phyloP scores from a whole-genome alignment of 2,113 vertebrate genomes.

The Okapia johnstoni region DNA sequence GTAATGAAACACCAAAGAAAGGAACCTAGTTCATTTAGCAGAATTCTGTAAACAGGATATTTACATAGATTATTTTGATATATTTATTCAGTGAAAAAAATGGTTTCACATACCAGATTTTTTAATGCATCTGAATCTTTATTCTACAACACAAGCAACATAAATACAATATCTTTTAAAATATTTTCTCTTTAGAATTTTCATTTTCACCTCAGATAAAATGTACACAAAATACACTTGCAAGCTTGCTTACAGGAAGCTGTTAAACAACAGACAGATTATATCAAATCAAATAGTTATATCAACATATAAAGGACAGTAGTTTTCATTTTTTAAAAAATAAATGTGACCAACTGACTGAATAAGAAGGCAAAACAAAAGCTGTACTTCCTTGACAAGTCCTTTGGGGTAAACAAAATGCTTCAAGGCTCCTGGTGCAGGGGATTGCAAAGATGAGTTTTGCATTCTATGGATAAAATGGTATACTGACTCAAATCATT shows the following conservation, averaged over 20 bases:
- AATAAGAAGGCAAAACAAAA: conserved; percentile 59
- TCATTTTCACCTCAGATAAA: conserved; percentile 79
- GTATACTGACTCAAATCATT: conserved; percentile 60
- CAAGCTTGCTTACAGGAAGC: conserved; percentile 80
- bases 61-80: conserved; percentile 1
- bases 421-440: conserved; percentile 72
- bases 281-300: conserved; percentile 73
- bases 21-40: background rate
- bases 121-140: conserved; percentile 81
- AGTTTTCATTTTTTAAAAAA: conserved; percentile 37
- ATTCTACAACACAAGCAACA: conserved; percentile 90
- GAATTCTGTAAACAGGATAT: background rate
- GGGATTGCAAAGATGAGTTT: conserved; percentile 49
- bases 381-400: conserved; percentile 56
- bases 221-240: conserved; percentile 85
- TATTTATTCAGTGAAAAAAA: conserved; percentile 25
- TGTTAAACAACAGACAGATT: conserved; percentile 73
- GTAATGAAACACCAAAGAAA: background rate
- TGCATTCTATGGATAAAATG: conserved; percentile 54
- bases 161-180: conserved; percentile 85
- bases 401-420: conserved; percentile 63
- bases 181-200: conserved; percentile 84
- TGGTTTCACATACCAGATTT: background rate
- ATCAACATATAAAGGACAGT: conserved; percentile 57
- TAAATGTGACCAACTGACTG: conserved; percentile 18